Conservation (phyloP, 2,888 invertebrate species). For the Machimus rusticus region DNA sequence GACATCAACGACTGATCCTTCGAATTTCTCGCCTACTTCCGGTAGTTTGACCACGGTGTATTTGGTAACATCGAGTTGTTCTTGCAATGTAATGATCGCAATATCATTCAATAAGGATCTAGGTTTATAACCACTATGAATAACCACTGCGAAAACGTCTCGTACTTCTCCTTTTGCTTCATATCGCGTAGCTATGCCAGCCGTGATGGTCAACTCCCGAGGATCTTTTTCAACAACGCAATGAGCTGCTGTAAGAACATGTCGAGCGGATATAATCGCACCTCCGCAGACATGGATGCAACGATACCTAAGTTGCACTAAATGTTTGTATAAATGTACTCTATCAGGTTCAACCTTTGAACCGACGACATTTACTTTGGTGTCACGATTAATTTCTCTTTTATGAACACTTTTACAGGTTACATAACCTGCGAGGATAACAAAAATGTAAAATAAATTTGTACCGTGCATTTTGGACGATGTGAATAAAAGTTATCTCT, state of each 20-base stretch:
- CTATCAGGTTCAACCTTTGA: not conserved
- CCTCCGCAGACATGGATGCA: not conserved
- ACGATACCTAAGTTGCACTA: not conserved
- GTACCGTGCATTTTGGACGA: not conserved
- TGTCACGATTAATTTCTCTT: not conserved
- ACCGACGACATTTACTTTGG: not conserved
- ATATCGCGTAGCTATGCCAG: not conserved
- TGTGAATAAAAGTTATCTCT: too few relatives aligned
- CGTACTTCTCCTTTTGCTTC: not conserved
- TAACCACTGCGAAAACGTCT: not conserved
- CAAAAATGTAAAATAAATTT: not conserved
- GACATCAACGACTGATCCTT: not conserved
- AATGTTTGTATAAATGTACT: not conserved
- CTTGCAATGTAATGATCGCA: not conserved
- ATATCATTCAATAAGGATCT: not conserved
- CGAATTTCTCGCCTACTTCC: not conserved
- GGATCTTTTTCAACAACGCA: not conserved
- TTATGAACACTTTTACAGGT: not conserved
- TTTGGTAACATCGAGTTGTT: not conserved
- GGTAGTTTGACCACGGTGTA: not conserved
- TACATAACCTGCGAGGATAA: not conserved
- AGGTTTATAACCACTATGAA: not conserved
- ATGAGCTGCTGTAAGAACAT: not conserved
- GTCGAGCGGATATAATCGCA: not conserved
- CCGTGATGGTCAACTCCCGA: not conserved